Percentiles rank a stretch among this genome's conserved stretches.
phyloP scores from a whole-genome alignment of 1,140 invertebrate species.

The Brachystomella parvula region DNA sequence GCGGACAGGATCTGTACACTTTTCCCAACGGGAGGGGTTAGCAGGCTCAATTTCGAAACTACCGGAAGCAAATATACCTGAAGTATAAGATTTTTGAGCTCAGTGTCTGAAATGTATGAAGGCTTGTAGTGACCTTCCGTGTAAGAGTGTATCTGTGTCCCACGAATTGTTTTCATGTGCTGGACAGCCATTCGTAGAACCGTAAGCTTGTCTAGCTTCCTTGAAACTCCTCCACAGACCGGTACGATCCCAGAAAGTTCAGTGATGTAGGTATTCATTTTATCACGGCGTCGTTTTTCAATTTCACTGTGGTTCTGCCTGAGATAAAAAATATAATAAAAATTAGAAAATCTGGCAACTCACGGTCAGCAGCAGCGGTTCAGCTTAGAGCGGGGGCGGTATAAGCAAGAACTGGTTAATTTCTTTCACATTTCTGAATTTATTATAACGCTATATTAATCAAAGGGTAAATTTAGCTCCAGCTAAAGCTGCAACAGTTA shows the following conservation, averaged over 20 bases:
- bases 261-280: constrained; percentile 93
- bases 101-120: constrained; percentile 77
- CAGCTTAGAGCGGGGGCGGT: background rate
- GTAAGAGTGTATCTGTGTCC: constrained; percentile 62
- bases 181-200: constrained; percentile 90
- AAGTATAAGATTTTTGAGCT: constrained; percentile 71
- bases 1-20: background rate
- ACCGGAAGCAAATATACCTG: constrained; percentile 57
- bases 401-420: background rate
- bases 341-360: constrained; percentile 9
- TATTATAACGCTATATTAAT: background rate
- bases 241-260: constrained; percentile 84
- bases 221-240: constrained; percentile 84
- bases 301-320: constrained; percentile 94
- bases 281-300: constrained; percentile 84
- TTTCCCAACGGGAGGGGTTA: background rate
- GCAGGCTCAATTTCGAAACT: background rate
- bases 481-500: background rate
- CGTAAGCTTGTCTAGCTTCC: constrained; percentile 88
- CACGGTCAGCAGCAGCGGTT: background rate
- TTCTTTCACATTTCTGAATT: background rate
- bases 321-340: constrained; percentile 15
- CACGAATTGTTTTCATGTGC: constrained; percentile 73
- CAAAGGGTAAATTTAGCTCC: background rate
- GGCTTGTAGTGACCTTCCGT: constrained; percentile 76